These are phyloP conservation scores for Scopus umbretta DNA, from an alignment of 2,113 vertebrate species.

Conservation along the genomic window DNA sequence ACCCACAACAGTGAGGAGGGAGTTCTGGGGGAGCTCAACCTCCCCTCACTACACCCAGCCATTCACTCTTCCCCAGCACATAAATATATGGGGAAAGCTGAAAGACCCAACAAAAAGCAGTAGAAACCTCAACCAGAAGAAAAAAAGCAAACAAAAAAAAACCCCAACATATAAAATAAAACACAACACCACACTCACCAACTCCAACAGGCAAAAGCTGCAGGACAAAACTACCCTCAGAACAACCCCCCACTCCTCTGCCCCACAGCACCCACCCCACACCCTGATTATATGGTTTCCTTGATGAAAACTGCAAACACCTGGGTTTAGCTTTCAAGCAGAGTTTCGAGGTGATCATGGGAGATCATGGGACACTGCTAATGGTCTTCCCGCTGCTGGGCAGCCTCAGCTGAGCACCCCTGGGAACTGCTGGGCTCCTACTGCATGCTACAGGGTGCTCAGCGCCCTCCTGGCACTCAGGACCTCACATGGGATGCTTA, in stretches of 20 bases:
- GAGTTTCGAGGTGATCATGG: accelerated
- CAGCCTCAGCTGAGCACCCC: background rate
- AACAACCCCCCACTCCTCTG: accelerated
- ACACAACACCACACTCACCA: background rate
- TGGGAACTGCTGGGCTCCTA: background rate
- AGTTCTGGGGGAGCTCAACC: background rate
- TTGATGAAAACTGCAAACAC: background rate
- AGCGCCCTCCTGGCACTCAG: background rate
- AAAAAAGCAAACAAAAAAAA: background rate
- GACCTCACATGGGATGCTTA: accelerated
- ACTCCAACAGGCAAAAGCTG: accelerated
- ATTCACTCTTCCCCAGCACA: background rate
- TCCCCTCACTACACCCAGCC: background rate
- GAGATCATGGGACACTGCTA: no score
- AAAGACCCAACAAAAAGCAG: background rate
- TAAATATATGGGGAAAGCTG: accelerated
- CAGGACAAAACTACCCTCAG: accelerated
- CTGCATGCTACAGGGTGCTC: background rate
- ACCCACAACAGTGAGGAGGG: accelerated
- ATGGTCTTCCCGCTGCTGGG: background rate
- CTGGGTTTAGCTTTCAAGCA: background rate
- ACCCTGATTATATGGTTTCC: background rate
- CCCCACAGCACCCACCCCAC: accelerated
- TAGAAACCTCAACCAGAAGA: background rate
- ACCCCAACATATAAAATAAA: no score